Base-by-base conservation (phyloP, 2,113 vertebrate genomes). In the Podarcis raffonei region DNA sequence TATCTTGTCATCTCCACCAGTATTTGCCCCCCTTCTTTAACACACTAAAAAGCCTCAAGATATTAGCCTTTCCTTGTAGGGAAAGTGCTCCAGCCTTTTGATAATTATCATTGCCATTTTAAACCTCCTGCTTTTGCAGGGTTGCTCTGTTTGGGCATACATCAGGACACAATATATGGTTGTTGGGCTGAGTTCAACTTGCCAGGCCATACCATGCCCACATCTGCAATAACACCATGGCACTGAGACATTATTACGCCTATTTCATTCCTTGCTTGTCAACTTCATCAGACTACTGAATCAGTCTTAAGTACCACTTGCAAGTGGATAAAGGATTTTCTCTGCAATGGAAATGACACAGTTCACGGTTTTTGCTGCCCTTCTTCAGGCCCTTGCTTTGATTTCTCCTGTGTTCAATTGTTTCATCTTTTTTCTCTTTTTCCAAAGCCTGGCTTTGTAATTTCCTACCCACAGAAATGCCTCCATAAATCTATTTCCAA, bases 321-420 rank as follows among this genome's bases (percentile, higher is more conserved):
- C 25, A 71, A 30, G 11, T 2, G 0, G 57, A 15, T 88, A 62
- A 62, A 0, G 3, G 20, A 87, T 37, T 62, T 6, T 5, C 2
- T 81, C 62, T 88, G 6, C 16, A 83, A 86, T n/a, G 2, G 77
- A 86, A 91, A 87, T 48, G 0, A 37, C 39, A 71, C 3, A 25
- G 84, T 84, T 0, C 1, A 12, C 81, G 3, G 72, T 48, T 89
- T 89, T 16, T n/a, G 35, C 15, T 37, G 1, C 25, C 9, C 1
- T 76, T 65, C n/a, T 62, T 74, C 11, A 0, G 2, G 30, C 85
- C 89, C 87, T 89, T 35, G 27, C 42, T 90, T 84, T 80, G 23
- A 80, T 82, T 89, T 18, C 2, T 37, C 89, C 82, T 89, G 6
- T n/a, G 76, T 75, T 68, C 35, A 88, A 66, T 7, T 59, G 86